Percentiles rank a stretch among this genome's conserved stretches.
phyloP scores from a whole-genome alignment of 2,113 vertebrate genomes.

The Fregata magnificens region DNA sequence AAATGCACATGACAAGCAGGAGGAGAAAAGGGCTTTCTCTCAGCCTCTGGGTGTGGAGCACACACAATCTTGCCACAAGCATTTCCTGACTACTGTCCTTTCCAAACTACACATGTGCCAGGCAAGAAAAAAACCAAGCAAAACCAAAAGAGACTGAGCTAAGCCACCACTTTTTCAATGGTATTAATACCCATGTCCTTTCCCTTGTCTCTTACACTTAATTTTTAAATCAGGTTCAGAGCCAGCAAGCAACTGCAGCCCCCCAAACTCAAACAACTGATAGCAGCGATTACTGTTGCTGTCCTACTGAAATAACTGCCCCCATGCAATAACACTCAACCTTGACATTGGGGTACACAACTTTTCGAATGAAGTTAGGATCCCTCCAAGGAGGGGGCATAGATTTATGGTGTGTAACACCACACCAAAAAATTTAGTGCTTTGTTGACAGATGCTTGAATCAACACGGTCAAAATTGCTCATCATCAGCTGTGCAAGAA shows the following conservation, averaged over 20 bases:
- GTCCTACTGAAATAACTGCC: not conserved
- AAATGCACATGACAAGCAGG: not conserved
- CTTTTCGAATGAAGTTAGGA: not conserved
- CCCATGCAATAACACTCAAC: accelerated
- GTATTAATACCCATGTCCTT: not conserved
- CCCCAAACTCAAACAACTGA: not conserved
- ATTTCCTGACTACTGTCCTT: not conserved
- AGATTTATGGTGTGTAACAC: not conserved
- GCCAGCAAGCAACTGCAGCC: not conserved
- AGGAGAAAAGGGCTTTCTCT: not conserved
- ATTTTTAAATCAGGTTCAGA: not conserved
- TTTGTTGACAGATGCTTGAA: not conserved
- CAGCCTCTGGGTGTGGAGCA: not conserved
- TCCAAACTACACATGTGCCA: not conserved
- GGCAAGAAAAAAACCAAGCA: not conserved
- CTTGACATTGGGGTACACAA: not conserved
- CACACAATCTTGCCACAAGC: not conserved
- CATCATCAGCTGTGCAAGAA: not conserved
- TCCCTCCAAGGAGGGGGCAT: not conserved
- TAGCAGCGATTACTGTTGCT: not conserved
- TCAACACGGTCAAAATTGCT: not conserved
- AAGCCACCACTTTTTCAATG: not conserved
- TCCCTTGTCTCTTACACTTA: not conserved
- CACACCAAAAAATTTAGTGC: not conserved
- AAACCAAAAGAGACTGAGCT: not conserved